Conservation (phyloP, 1,140 invertebrate genomes). For the Lordiphosa mommai region DNA sequence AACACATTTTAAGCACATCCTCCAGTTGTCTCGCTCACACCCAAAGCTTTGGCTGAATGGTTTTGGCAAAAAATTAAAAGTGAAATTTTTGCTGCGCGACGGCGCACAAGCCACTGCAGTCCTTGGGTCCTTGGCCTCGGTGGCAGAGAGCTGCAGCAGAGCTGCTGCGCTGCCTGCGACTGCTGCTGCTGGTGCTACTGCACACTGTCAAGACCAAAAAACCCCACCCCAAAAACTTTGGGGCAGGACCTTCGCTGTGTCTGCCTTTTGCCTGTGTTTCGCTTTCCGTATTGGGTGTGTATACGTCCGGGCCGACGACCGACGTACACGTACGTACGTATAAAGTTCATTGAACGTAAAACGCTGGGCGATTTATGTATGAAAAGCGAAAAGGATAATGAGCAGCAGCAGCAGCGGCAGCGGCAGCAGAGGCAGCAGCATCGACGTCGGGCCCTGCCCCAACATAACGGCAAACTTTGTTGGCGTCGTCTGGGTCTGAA, state of each 20-base stretch:
- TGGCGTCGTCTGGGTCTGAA: constrained; percentile 64
- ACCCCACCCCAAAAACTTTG: constrained; percentile 35
- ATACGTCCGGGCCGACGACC: constrained; percentile 68
- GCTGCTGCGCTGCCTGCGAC: constrained; percentile 15
- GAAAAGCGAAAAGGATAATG: constrained; percentile 79
- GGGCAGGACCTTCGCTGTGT: constrained; percentile 56
- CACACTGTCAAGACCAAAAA: constrained; percentile 74
- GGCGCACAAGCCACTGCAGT: constrained; percentile 59
- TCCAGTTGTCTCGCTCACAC: constrained; percentile 59
- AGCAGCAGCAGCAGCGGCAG: constrained; percentile 36
- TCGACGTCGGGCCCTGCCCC: constrained; percentile 56
- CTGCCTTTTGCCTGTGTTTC: constrained; percentile 66
- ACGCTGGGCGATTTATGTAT: constrained; percentile 68
- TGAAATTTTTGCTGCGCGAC: constrained; percentile 69
- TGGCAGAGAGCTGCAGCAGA: constrained; percentile 40
- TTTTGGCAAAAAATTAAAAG: constrained; percentile 76
- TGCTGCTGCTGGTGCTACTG: constrained; percentile 10
- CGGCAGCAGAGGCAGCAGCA: background rate
- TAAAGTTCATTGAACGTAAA: constrained; percentile 73
- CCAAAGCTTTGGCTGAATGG: constrained; percentile 28
- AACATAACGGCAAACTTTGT: constrained; percentile 45
- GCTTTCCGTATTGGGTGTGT: constrained; percentile 79
- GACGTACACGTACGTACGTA: constrained; percentile 56
- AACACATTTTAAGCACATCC: constrained; percentile 12
- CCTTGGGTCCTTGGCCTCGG: constrained; percentile 68